Base-by-base conservation (phyloP, 2,888 invertebrate species). In the Leptopilina drosophilae region DNA sequence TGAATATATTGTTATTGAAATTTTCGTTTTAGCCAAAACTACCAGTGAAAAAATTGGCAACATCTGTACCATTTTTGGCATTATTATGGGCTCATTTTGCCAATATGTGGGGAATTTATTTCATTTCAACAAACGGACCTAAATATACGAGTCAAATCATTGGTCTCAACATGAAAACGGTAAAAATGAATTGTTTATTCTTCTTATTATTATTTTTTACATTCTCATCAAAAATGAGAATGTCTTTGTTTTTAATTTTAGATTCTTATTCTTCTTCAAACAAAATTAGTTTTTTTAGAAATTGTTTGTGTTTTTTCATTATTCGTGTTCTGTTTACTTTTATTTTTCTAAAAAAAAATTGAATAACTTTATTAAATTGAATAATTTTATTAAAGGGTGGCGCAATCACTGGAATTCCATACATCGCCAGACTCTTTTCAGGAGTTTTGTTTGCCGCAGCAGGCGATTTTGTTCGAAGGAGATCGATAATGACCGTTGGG, bases 101-200 rank as follows among this genome's bases (percentile, higher is more conserved):
- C 46, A 96, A 95, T 86, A 93, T 96, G 88, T 96, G 96, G 96
- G 96, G 96, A 4, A 92, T 96, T 75, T 96, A 95, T 88, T 96
- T 96, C 88, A 93, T 96, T 76, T 94, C 96, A 90, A 96, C 96
- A 0, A 96, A 95, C 64, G 96, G 96, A 5, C 96, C 96, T 0
- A 96, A 95, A 87, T 96, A 95, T 89, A 94, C 96, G 85, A 94
- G 95, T 69, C 95, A 95, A 87, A 93, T 96, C 11, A 92, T 96
- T 75, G 95, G 95, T 15, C 96, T 96, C 86, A 94, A 96, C 86
- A 91, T 96, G 81, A 93, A 95, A 87, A 90, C 90, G 77, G 91
- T 91, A 83, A 82, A 73, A 12, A 42, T 53, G 3, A 42, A 77
- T 62, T 66, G 15, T n/a, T 59, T 59, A 59, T 59, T 59, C 2